Conservation (phyloP, 2,113 vertebrate genomes). For the Callocephalon fimbriatum region DNA sequence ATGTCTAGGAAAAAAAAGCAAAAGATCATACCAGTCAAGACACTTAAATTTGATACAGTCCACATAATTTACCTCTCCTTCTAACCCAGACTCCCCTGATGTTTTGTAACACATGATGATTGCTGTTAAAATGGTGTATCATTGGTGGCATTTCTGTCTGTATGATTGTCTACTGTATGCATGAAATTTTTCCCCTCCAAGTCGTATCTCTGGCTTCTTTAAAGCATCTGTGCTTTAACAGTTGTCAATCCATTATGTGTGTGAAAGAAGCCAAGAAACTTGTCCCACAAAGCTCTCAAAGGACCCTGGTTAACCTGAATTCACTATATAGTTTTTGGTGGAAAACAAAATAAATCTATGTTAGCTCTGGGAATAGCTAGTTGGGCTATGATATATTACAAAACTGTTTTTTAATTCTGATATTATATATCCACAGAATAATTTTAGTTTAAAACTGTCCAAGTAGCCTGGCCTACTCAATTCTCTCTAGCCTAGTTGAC, state of each 20-base stretch:
- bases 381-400: not conserved
- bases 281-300: constrained; percentile 52
- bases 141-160: constrained; percentile 8
- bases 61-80: constrained; percentile 30
- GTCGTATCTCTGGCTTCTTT: not conserved
- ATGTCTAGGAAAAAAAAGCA: not conserved
- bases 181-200: not conserved
- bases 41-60: constrained; percentile 16
- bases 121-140: not conserved
- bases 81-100: constrained; percentile 20
- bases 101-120: constrained; percentile 11
- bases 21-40: not conserved
- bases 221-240: not conserved
- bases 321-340: not conserved
- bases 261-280: not conserved
- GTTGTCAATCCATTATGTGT: not conserved
- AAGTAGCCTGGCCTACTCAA: not conserved
- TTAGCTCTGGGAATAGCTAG: not conserved
- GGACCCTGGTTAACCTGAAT: constrained; percentile 40
- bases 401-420: not conserved
- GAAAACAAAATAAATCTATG: not conserved
- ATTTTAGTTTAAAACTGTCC: not conserved
- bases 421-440: not conserved
- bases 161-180: not conserved
- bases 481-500: not conserved